These are phyloP conservation scores for Aproaerema taeniolella DNA, from an alignment of 2,888 invertebrate genomes.

Conservation along the genomic window DNA sequence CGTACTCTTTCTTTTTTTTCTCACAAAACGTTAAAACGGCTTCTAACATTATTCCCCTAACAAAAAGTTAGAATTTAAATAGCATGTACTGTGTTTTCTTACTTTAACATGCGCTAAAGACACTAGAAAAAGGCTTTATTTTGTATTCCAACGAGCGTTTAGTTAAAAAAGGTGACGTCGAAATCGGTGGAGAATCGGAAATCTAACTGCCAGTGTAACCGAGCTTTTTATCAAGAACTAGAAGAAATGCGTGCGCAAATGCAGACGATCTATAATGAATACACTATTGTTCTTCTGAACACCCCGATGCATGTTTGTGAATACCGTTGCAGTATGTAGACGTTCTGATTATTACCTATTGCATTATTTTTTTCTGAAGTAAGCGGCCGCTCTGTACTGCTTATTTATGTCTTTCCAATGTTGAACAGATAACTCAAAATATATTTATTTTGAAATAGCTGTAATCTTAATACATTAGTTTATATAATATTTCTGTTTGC, in stretches of 20 bases:
- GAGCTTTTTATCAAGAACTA: constrained; percentile 19
- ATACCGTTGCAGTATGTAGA: constrained; percentile 24
- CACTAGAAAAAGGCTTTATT: constrained; percentile 18
- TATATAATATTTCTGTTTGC: too few species aligned
- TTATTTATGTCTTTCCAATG: too few species aligned
- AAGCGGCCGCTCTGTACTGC: too few species aligned
- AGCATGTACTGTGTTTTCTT: constrained; percentile 1
- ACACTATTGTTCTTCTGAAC: constrained; percentile 32
- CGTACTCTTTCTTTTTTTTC: not conserved
- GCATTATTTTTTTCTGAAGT: constrained; percentile 7
- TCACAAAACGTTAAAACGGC: too few species aligned
- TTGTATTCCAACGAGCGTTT: not conserved
- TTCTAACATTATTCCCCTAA: constrained; percentile 13
- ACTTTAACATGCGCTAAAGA: constrained; percentile 26
- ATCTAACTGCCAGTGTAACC: constrained; percentile 18
- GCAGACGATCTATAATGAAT: constrained; percentile 31
- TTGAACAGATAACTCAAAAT: too few species aligned
- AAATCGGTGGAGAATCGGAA: constrained; percentile 28
- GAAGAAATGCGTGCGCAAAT: constrained; percentile 19
- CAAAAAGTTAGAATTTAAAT: constrained; percentile 17
- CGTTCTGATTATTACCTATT: constrained; percentile 24
- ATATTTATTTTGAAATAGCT: too few species aligned
- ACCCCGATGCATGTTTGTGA: constrained; percentile 13
- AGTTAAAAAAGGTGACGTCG: constrained; percentile 30
- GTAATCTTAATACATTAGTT: too few species aligned